phyloP scores from a whole-genome alignment of 2,888 invertebrate species.

The Ellobium chinense region DNA sequence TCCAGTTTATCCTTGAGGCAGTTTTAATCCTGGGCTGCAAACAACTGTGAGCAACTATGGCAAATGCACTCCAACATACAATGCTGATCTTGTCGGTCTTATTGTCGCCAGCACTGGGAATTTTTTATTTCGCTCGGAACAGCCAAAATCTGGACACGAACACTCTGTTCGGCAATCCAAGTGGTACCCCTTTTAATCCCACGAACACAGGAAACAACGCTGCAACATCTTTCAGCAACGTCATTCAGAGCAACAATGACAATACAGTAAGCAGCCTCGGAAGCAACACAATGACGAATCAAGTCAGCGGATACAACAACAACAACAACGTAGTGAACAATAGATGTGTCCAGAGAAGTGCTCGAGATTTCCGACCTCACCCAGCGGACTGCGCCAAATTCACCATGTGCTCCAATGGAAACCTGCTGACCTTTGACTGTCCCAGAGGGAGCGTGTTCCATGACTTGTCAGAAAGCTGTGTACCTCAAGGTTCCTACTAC shows the following conservation, averaged over 20 bases:
- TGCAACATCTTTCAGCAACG: neutral
- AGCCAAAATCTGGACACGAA: too few relatives aligned
- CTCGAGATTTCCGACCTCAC: constrained; percentile 1
- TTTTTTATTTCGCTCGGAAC: too few relatives aligned
- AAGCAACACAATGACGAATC: neutral
- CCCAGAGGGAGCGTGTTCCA: constrained; percentile 20
- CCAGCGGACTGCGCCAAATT: constrained; percentile 7
- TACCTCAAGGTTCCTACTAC: neutral
- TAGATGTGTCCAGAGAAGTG: neutral
- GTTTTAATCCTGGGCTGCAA: too few relatives aligned
- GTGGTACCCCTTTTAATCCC: neutral
- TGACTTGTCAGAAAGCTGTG: neutral
- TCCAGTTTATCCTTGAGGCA: too few relatives aligned
- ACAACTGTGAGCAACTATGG: too few relatives aligned
- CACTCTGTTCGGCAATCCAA: neutral
- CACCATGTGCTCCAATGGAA: constrained; percentile 17
- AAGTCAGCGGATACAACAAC: neutral
- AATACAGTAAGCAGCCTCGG: neutral
- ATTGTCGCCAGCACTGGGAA: too few relatives aligned
- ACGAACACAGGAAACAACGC: neutral
- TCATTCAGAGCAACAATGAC: neutral
- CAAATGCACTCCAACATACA: too few relatives aligned
- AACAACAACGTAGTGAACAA: neutral
- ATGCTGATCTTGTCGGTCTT: too few relatives aligned
- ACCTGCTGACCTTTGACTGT: constrained; percentile 10